Conservation (phyloP, 1,140 invertebrate species). For the Penaeus vannamei region DNA sequence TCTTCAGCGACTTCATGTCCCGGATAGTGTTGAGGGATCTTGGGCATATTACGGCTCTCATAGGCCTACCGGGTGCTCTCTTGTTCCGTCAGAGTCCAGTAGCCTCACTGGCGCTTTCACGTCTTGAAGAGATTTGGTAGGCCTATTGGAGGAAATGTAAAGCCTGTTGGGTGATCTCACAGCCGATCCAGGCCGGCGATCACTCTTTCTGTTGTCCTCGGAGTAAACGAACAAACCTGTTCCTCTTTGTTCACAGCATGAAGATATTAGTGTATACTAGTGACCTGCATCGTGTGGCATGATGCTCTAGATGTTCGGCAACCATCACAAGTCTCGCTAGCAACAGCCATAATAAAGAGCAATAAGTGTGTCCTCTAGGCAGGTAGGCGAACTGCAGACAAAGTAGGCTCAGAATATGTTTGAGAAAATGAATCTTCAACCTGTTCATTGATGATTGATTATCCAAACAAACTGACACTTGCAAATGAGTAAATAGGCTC, state of each 20-base stretch:
- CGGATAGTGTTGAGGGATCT: too few species aligned
- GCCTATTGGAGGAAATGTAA: too few species aligned
- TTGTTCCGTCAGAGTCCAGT: too few species aligned
- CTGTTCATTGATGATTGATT: conserved; percentile 4
- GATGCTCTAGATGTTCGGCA: conserved; percentile 35
- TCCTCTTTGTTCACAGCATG: background rate
- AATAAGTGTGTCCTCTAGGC: conserved; percentile 20
- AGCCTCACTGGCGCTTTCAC: too few species aligned
- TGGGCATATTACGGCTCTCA: too few species aligned
- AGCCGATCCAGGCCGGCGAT: background rate
- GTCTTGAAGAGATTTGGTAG: too few species aligned
- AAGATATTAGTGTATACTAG: conserved; percentile 17
- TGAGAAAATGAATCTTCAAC: conserved; percentile 15
- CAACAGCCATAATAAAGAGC: conserved; percentile 11
- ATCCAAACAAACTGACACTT: background rate
- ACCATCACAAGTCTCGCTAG: conserved; percentile 32
- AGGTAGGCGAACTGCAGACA: conserved; percentile 1
- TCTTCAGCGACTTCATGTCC: too few species aligned
- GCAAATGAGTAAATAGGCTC: too few species aligned
- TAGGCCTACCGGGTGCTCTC: too few species aligned
- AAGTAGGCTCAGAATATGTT: background rate
- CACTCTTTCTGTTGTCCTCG: background rate
- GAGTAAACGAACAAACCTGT: background rate
- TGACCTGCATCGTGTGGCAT: background rate
- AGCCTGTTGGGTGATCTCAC: background rate